Evolutionary conservation across 2,797 vertebrate species (phyloP), one percentile per base, ranked within the genome.

Genomic region (Girardinus metallicus): DNA sequence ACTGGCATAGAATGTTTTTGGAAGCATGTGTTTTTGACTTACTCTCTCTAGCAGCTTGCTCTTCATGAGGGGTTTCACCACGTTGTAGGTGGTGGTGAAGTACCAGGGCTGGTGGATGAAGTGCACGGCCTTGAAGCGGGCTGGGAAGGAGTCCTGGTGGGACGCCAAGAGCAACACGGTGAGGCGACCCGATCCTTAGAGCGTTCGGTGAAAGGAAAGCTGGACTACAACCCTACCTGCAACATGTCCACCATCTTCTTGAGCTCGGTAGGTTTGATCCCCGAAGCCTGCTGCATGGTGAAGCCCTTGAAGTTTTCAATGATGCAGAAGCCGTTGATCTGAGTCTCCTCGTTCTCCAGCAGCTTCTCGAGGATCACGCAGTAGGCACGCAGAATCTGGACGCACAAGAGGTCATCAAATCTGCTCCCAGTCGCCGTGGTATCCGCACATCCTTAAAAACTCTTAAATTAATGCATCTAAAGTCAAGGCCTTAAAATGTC

Each of bases 191-290:
- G 51, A 26, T 7, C 8, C 5, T 57, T 10, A 18, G 2, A 4
- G 18, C 7, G 4, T 62, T 13, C 11, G 62, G 39, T 29, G 75
- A 76, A 21, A 60, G 36, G 18, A 9, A 60, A 26, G 34, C 49
- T 21, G 29, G 46, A 15, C 2, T 1, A 15, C 3, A 26, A 7
- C 31, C 85, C 90, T 89, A 99, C 99, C 98, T 99, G 99, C 83
- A 99, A 85, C 99, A 99, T 99, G 94, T 99, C 98, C 93, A 99
- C 99, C 99, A 99, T 99, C 95, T 99, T 99, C 93, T 97, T 98
- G 80, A 99, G 97, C 90, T 99, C 98, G 0, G 97, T 96, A 75
- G 97, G 96, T 87, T 98, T 99, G 85, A 99, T 98, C 12, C 97
- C 97, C 0, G 98, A 96, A 0, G 99, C 99, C 87, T 99, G 99